Evolutionary conservation across 1,140 invertebrate species (phyloP).

Genomic region (Ephestia elutella): DNA sequence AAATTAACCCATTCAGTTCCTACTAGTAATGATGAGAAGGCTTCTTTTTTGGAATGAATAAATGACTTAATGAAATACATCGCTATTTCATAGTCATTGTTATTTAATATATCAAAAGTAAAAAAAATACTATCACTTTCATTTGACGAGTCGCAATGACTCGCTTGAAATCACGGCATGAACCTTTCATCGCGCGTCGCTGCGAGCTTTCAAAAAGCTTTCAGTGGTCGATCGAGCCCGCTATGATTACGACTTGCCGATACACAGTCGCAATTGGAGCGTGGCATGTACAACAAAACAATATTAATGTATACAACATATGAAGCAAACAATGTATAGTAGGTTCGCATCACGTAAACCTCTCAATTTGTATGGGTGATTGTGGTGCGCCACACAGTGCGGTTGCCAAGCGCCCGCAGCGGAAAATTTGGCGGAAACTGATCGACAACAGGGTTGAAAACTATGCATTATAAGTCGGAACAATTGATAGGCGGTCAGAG

Average conservation of each 20-base stretch:
- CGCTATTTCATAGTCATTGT: not conserved
- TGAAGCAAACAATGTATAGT: not conserved
- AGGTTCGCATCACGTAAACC: conserved; percentile 19
- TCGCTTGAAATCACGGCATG: conserved; percentile 41
- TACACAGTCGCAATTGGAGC: conserved; percentile 25
- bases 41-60: no score
- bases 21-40: no score
- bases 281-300: not conserved
- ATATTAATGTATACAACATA: conserved; percentile 5
- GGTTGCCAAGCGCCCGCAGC: conserved; percentile 55
- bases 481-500: conserved; percentile 59
- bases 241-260: conserved; percentile 46
- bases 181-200: conserved; percentile 53
- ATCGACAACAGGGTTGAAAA: conserved; percentile 57
- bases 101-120: not conserved
- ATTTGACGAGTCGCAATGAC: conserved; percentile 34
- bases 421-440: conserved; percentile 60
- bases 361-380: conserved; percentile 35
- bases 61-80: not conserved
- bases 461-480: conserved; percentile 65
- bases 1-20: no score
- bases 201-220: conserved; percentile 67
- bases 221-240: conserved; percentile 53
- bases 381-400: conserved; percentile 32
- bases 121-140: conserved; percentile 4